Base-by-base conservation (phyloP, 2,797 vertebrate genomes). In the Trachurus trachurus region DNA sequence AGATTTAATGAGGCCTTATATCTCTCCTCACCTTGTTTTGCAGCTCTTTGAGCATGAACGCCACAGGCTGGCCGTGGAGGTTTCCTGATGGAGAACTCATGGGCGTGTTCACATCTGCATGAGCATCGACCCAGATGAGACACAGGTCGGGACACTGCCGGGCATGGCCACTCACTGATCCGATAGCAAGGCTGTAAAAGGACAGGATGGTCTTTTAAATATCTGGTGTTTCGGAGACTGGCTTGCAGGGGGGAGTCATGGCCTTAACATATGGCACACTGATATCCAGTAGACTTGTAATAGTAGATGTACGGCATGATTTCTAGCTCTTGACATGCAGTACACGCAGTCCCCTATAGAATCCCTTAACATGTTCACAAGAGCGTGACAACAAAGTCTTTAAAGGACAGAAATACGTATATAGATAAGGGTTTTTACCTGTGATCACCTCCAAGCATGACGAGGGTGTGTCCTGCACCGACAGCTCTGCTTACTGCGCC, bases 91-190 rank as follows among this genome's bases (percentile, higher is more conserved):
- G 94, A 31, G 97, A 97, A 15, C 96, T 98, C 81, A 96, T 93
- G 13, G 98, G 98, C 0, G 98, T 99, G 84, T 99, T 98, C 62
- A 99, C 93, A 57, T 99, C 98, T 1, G 98, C 96, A 0, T 99
- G 98, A 0, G 98, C 98, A 21, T 99, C 98, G 13, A 99, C 97
- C 98, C 98, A 99, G 88, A 99, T 97, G 63, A 99, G 91, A 70
- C 97, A 96, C 4, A 99, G 94, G 85, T 98, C 96, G 1, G 98
- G 97, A 88, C 95, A 96, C 80, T 98, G 97, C 83, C 87, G 95
- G 54, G 97, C 94, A 0, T 99, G 98, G 54, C 98, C 98, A 2
- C 89, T 95, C 86, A 99, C 94, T 5, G 98, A 98, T 29, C 98
- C 98, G 3, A 99, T 95, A 0, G 96, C 98, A 81, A 99, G 95